Evolutionary conservation across 2,113 vertebrate species (phyloP), one percentile per base, ranked within the genome.

Genomic region (Speoplatyrhinus poulsoni): DNA sequence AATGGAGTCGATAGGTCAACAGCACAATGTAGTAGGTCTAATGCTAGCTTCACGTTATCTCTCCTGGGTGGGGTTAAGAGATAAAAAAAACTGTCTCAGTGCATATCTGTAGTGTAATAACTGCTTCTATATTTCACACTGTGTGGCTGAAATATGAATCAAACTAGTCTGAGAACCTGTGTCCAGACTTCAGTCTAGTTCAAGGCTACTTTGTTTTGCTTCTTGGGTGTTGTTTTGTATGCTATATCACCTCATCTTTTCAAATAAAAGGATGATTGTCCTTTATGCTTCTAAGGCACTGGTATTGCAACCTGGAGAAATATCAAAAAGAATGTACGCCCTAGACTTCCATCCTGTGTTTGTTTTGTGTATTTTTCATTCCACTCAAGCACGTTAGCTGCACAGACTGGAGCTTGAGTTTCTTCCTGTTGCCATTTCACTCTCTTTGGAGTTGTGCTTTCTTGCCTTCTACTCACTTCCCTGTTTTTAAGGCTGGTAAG

Each of bases 341-440:
- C 80, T 9, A 19, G 55, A 70, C 65, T 11, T 13, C 26, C 65
- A 88, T 91, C 88, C 87, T 55, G 60, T 75, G 69, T 89, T 89
- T 90, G 76, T 86, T 80, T 65, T 65, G 65, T 82, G 76, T 61
- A 76, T 77, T 66, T 78, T 70, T 61, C 73, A 72, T 66, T 70
- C 77, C 77, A 49, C 49, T 32, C 33, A 57, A 78, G 33, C 68
- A 2, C 47, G n/a, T 26, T 15, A 1, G 26, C 33, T 62, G 48
- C 19, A 70, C 65, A 72, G 78, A 83, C 72, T 75, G 55, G 36
- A 26, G 26, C 26, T 26, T 12, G 72, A 55, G 72, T 58, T 54
- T 66, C 83, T 83, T 88, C 89, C 84, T 86, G 82, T 85, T 69
- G 65, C 73, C 16, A 54, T 47, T 75, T 75, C 60, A 66, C 75